Percentiles rank a stretch among this genome's conserved stretches.
phyloP scores from a whole-genome alignment of 2,113 vertebrate genomes.

The Rhinichthys klamathensis region DNA sequence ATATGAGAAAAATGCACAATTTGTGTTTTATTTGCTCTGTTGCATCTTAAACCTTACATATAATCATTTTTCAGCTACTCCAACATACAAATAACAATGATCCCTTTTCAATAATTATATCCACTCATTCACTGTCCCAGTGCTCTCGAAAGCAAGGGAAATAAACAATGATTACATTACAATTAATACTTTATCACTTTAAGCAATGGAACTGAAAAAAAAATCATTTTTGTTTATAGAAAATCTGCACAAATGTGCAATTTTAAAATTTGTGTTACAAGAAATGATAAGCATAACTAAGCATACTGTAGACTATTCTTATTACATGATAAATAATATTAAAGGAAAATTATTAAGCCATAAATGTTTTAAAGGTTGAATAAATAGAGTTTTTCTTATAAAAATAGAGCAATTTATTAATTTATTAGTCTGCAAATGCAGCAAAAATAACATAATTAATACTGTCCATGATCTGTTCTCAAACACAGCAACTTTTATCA shows the following conservation, averaged over 20 bases:
- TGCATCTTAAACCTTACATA: background rate
- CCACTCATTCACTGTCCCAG: background rate
- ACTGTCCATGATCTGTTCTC: background rate
- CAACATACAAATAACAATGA: background rate
- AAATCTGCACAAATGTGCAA: background rate
- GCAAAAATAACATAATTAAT: background rate
- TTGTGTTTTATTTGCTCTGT: background rate
- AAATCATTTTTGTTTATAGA: background rate
- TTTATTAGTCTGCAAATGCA: background rate
- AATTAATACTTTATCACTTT: no score
- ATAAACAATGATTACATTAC: no score
- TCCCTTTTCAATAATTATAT: background rate
- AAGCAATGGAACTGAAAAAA: background rate
- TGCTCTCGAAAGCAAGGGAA: background rate
- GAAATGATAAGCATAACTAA: background rate
- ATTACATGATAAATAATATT: background rate
- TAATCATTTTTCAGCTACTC: background rate
- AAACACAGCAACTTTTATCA: background rate
- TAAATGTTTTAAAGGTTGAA: background rate
- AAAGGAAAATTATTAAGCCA: background rate
- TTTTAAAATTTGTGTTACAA: background rate
- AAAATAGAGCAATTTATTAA: background rate
- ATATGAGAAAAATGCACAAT: background rate
- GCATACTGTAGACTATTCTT: background rate
- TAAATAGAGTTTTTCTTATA: conserved; percentile 3